A percentile compares a stretch with the other conserved stretches of the same genome.
Conservation (phyloP, 2,113 vertebrate species). For the Taurulus bubalis region DNA sequence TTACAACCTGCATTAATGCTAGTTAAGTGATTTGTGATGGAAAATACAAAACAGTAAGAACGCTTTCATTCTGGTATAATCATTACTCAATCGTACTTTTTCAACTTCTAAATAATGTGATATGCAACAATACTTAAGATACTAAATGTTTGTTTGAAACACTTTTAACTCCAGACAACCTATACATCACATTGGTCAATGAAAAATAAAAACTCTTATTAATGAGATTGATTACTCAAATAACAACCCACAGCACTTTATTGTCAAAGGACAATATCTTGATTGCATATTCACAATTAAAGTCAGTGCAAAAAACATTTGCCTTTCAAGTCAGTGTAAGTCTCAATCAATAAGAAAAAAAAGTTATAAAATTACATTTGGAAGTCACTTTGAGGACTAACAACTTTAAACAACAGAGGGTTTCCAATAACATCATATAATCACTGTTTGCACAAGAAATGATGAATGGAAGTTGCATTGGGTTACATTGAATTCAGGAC, state of each 20-base stretch:
- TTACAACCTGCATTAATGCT: neutral
- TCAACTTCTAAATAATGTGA: neutral
- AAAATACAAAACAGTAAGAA: neutral
- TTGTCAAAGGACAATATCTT: slow-evolving; percentile 46
- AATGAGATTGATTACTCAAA: slow-evolving; percentile 8
- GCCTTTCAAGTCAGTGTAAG: slow-evolving; percentile 16
- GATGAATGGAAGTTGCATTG: neutral
- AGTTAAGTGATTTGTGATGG: neutral
- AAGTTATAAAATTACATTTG: neutral
- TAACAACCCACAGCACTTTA: slow-evolving; percentile 50
- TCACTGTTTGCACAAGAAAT: neutral
- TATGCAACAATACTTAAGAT: neutral
- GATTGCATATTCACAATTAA: slow-evolving; percentile 51
- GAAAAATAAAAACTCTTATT: neutral
- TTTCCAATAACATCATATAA: neutral
- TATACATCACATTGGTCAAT: slow-evolving; percentile 1
- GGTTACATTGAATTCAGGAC: neutral
- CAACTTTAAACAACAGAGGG: neutral
- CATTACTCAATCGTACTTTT: neutral
- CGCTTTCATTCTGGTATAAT: neutral
- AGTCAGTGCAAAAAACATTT: slow-evolving; percentile 60
- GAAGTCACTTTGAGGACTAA: neutral
- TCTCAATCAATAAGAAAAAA: neutral
- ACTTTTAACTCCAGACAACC: neutral
- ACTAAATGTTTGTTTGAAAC: slow-evolving; percentile 1